Conservation (phyloP, 2,797 vertebrate species). For the Lagodon rhomboides region DNA sequence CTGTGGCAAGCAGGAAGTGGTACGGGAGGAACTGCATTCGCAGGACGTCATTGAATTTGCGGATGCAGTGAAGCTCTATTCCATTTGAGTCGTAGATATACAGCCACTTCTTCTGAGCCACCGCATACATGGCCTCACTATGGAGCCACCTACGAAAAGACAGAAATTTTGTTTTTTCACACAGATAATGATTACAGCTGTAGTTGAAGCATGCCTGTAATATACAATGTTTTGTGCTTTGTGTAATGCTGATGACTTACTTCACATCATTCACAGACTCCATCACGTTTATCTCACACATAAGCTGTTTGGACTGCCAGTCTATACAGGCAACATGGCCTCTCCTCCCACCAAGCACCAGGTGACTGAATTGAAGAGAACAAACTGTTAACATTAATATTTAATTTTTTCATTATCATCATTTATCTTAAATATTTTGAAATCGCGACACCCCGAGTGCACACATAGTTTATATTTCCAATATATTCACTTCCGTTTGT, state of each 20-base stretch:
- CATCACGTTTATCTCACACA: slow-evolving; percentile 95
- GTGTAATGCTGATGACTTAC: slow-evolving; percentile 76
- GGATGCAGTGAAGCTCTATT: slow-evolving; percentile 92
- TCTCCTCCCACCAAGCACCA: slow-evolving; percentile 89
- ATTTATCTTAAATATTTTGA: too few relatives aligned
- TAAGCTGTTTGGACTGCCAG: slow-evolving; percentile 90
- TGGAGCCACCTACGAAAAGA: slow-evolving; percentile 89
- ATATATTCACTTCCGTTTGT: too few relatives aligned
- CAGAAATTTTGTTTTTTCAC: not conserved
- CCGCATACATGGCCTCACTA: slow-evolving; percentile 89
- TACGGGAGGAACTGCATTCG: slow-evolving; percentile 93
- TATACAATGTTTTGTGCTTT: not conserved
- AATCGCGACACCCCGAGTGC: too few relatives aligned
- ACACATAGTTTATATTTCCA: too few relatives aligned
- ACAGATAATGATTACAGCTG: not conserved
- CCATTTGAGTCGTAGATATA: slow-evolving; percentile 92
- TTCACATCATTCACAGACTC: slow-evolving; percentile 90
- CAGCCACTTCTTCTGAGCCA: slow-evolving; percentile 94
- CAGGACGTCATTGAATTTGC: slow-evolving; percentile 89
- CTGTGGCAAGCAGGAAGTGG: slow-evolving; percentile 91
- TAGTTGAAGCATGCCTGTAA: not conserved
- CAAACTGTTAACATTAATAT: not conserved
- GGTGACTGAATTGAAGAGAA: slow-evolving; percentile 80
- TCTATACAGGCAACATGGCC: slow-evolving; percentile 92
- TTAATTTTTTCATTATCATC: too few relatives aligned